A percentile compares a stretch with the other conserved stretches of the same genome.
Evolutionary conservation across 2,113 vertebrate species (phyloP).

Genomic region (Mesocricetus auratus): DNA sequence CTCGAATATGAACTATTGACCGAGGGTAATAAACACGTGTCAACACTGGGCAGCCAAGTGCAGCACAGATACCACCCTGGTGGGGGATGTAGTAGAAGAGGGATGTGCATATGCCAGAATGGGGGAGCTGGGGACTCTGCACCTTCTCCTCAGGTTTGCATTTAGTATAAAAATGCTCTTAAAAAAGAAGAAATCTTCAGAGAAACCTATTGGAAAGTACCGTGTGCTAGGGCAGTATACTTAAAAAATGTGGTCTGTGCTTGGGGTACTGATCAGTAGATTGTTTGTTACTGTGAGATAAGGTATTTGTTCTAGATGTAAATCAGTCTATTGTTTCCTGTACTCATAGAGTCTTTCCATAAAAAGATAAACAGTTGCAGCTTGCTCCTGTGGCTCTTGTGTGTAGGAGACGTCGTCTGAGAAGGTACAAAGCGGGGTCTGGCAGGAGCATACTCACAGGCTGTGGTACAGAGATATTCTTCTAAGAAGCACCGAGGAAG

Average conservation of each 20-base stretch:
- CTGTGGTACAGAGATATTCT: background rate
- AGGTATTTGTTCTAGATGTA: background rate
- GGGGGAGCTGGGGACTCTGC: background rate
- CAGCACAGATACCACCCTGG: background rate
- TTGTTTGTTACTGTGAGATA: background rate
- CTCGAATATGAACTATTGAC: background rate
- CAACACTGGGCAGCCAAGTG: too few relatives aligned
- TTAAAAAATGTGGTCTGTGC: background rate
- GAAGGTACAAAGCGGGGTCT: background rate
- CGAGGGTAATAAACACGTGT: background rate
- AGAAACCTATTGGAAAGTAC: background rate
- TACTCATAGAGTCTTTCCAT: background rate
- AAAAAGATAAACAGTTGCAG: background rate
- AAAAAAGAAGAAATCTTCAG: background rate
- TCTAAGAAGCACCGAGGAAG: background rate
- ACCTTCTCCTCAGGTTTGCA: background rate
- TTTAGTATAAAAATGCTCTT: background rate
- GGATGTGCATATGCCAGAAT: too few relatives aligned
- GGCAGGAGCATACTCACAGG: background rate
- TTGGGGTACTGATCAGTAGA: background rate
- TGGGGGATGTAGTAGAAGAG: background rate
- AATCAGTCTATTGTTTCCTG: conserved; percentile 11
- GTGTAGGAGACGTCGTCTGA: background rate
- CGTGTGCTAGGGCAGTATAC: background rate
- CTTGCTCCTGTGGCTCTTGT: background rate